Evolutionary conservation across 1,140 invertebrate genomes (phyloP).

Genomic region (Stenopsyche tienmushanensis): DNA sequence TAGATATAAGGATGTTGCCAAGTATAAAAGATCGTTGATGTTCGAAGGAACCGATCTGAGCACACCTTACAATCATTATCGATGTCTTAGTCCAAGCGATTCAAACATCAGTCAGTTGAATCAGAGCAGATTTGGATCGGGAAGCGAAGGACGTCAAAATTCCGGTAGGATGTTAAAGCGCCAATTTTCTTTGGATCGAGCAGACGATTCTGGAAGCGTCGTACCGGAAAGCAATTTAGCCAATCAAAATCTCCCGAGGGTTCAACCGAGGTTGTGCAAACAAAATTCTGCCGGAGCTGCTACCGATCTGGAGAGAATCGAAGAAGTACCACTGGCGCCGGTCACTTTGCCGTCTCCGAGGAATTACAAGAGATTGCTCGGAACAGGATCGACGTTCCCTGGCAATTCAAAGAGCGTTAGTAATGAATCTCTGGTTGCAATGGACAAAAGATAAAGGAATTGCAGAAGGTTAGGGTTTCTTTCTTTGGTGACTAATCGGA

Average conservation of each 20-base stretch:
- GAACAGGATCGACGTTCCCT: conserved; percentile 38
- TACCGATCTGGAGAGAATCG: conserved; percentile 69
- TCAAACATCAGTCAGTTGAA: conserved; percentile 52
- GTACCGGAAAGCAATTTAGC: conserved; percentile 44
- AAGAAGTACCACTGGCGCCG: conserved; percentile 59
- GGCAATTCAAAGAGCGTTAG: conserved; percentile 38
- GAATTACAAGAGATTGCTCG: conserved; percentile 35
- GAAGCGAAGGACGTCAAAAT: conserved; percentile 44
- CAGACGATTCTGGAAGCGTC: conserved; percentile 55
- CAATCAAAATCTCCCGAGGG: conserved; percentile 41
- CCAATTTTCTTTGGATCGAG: conserved; percentile 70
- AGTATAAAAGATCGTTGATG: conserved; percentile 48
- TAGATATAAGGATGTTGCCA: conserved; percentile 43
- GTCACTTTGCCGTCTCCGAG: conserved; percentile 33
- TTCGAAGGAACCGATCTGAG: conserved; percentile 66
- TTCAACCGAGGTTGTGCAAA: conserved; percentile 58
- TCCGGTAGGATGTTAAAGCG: conserved; percentile 60
- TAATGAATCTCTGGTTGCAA: conserved; percentile 43
- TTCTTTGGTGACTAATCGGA: no score
- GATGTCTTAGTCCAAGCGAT: conserved; percentile 70
- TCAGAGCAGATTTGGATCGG: conserved; percentile 46
- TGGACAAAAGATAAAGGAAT: conserved; percentile 21
- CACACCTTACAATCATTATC: conserved; percentile 70
- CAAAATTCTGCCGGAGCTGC: conserved; percentile 71
- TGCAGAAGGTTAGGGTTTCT: no score